Base-by-base conservation (phyloP, 2,113 vertebrate genomes). In the Leucosticte australis region DNA sequence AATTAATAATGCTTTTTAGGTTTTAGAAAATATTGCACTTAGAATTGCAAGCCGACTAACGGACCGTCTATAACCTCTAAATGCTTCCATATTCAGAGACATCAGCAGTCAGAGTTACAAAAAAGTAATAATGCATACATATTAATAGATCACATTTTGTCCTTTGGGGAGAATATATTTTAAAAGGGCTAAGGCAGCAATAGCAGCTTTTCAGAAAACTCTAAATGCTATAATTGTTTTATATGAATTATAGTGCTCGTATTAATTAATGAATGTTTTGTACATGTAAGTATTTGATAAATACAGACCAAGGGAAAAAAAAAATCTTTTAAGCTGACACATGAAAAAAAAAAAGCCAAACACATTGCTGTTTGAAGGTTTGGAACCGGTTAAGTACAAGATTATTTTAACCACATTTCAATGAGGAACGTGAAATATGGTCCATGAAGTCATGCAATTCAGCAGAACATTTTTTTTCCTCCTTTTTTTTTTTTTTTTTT, bases 1-100 rank as follows among this genome's bases (percentile, higher is more conserved):
- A 98, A 98, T 98, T 98, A 98, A 97, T 97, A 97, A 86, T 97
- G 98, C 97, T 97, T 97, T 98, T 98, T 97, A 97, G 92, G 92
- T 96, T 97, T 94, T 90, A 97, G 95, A 97, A 98, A 98, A 97
- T 96, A 96, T 96, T 98, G 95, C 97, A 95, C 94, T 98, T 97
- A 98, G 95, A 98, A 97, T 91, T 95, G 89, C 96, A 96, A 98
- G 97, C 96, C 83, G 67, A 97, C 95, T 89, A 92, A 95, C 84
- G 10, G 96, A 86, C 95, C 39, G 35, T 97, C 96, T 93, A 96
- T 97, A 96, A 97, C 97, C 87, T 92, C 96, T 96, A 98, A 98
- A 97, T 96, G 97, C 83, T 96, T 97, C 95, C 95, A 97, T 84
- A 97, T 97, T 97, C 97, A 97, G 96, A 96, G 79, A 88, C 96